Evolutionary conservation across 2,888 invertebrate species (phyloP).

Genomic region (Caenorhabditis sp.): DNA sequence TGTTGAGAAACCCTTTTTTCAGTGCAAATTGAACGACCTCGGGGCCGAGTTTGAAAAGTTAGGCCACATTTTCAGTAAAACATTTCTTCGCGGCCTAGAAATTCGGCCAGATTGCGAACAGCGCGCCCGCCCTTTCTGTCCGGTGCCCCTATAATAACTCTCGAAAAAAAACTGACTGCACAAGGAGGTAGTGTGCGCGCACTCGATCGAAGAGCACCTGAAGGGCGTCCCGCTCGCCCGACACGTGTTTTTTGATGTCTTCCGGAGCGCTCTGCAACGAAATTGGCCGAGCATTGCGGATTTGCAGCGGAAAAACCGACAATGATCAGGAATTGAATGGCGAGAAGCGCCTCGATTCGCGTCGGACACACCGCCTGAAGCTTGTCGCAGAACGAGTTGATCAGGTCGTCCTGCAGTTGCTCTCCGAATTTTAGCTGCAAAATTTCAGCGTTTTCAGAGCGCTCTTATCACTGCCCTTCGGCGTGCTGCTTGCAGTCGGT

Average conservation of each 20-base stretch:
- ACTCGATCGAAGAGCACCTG: background rate
- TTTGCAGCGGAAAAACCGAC: background rate
- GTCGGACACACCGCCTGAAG: background rate
- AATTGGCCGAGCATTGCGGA: too few species aligned
- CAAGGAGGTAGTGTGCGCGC: background rate
- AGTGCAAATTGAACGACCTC: too few species aligned
- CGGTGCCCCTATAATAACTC: too few species aligned
- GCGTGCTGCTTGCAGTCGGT: too few species aligned
- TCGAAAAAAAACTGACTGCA: background rate
- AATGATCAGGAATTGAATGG: background rate
- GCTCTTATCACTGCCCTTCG: too few species aligned
- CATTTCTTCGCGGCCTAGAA: too few species aligned
- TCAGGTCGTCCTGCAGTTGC: background rate
- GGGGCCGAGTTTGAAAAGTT: too few species aligned
- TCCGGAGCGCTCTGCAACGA: background rate
- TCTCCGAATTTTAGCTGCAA: slow-evolving; percentile 3
- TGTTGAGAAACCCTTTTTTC: background rate
- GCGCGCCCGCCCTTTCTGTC: too few species aligned
- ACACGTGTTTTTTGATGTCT: background rate
- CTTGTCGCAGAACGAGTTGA: slow-evolving; percentile 11
- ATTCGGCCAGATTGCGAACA: too few species aligned
- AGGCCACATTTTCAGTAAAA: too few species aligned
- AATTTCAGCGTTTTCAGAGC: background rate
- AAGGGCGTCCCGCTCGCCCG: background rate
- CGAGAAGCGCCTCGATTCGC: background rate